Percentiles rank a stretch among this genome's conserved stretches.
Evolutionary conservation across 2,797 vertebrate species (phyloP).

Genomic region (Neoniphon sammara): DNA sequence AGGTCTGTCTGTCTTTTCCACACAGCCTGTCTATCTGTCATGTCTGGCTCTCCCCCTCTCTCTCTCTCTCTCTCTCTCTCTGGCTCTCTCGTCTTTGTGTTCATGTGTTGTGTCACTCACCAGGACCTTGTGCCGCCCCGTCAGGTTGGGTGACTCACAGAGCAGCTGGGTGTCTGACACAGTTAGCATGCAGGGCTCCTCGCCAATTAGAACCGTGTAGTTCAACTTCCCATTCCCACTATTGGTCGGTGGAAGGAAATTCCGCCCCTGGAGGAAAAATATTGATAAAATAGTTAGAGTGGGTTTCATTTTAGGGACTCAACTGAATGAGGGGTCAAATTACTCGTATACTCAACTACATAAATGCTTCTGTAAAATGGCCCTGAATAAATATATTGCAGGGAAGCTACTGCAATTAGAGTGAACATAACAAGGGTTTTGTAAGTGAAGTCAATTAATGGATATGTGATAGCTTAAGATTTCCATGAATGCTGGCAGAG

Average conservation of each 20-base stretch:
- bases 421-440: background rate
- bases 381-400: background rate
- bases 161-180: constrained; percentile 96
- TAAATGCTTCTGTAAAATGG: background rate
- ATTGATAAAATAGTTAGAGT: background rate
- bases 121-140: constrained; percentile 95
- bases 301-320: background rate
- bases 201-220: constrained; percentile 95
- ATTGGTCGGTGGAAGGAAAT: constrained; percentile 92
- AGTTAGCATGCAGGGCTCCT: constrained; percentile 92
- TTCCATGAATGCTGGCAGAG: background rate
- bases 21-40: constrained; percentile 14
- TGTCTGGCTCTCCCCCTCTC: background rate
- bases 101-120: constrained; percentile 82
- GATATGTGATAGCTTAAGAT: background rate
- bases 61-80: background rate
- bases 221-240: constrained; percentile 95
- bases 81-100: constrained; percentile 8
- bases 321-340: background rate
- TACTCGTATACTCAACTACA: background rate
- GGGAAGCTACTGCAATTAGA: background rate
- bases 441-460: background rate
- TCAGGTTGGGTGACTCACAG: constrained; percentile 96
- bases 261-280: constrained; percentile 87
- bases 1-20: constrained; percentile 39